These are phyloP conservation scores for Lycorma delicatula DNA, from an alignment of 1,140 invertebrate genomes.

Conservation along the genomic window DNA sequence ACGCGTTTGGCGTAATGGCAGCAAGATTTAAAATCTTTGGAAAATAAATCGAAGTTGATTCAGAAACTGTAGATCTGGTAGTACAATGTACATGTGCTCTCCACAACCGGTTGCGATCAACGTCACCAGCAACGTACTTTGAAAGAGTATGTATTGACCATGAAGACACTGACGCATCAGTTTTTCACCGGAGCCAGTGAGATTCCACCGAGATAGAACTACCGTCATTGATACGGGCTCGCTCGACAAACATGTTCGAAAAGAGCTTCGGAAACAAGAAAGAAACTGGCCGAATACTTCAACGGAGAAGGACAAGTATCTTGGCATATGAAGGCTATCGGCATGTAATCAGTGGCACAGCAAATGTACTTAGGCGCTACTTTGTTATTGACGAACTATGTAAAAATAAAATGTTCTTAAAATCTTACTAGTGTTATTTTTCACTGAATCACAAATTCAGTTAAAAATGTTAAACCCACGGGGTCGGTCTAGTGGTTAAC, in stretches of 20 bases:
- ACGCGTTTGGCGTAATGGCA: slow-evolving; percentile 39
- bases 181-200: background rate
- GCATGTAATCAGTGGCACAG: background rate
- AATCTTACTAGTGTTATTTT: too few relatives aligned
- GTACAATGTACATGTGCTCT: slow-evolving; percentile 16
- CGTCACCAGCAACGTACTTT: slow-evolving; percentile 4
- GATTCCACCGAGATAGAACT: background rate
- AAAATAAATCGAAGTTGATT: slow-evolving; percentile 30
- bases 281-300: slow-evolving; percentile 3
- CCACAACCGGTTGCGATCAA: slow-evolving; percentile 24
- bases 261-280: slow-evolving; percentile 4
- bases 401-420: too few relatives aligned
- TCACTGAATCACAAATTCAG: too few relatives aligned
- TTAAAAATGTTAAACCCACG: too few relatives aligned
- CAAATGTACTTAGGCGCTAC: slow-evolving; percentile 1
- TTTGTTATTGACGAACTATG: too few relatives aligned
- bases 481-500: too few relatives aligned
- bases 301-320: slow-evolving; percentile 3
- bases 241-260: slow-evolving; percentile 5
- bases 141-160: slow-evolving; percentile 6
- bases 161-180: background rate
- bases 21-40: slow-evolving; percentile 38
- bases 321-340: slow-evolving; percentile 9
- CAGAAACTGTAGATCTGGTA: slow-evolving; percentile 22
- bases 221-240: background rate